Evolutionary conservation across 2,888 invertebrate species (phyloP).

Genomic region (Scaptomyza caliginosa): DNA sequence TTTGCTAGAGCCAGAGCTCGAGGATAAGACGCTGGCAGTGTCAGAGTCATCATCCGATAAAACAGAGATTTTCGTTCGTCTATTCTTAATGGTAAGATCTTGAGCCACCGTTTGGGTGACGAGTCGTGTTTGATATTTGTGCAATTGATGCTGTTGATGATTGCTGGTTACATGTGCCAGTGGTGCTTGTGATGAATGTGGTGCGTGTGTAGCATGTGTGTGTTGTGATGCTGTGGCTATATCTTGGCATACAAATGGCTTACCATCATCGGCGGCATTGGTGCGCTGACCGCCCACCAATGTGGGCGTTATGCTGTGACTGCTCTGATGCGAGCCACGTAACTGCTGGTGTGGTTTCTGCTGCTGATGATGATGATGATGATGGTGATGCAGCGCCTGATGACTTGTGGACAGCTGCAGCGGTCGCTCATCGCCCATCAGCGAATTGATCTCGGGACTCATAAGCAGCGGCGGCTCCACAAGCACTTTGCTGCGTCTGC

Average conservation of each 20-base stretch:
- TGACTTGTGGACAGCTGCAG: constrained; percentile 70
- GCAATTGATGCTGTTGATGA: constrained; percentile 13
- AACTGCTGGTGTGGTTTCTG: constrained; percentile 33
- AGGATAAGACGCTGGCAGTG: constrained; percentile 35
- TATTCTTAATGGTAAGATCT: constrained; percentile 64
- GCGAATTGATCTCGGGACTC: constrained; percentile 88
- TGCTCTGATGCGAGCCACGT: constrained; percentile 37
- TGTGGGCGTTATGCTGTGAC: constrained; percentile 59
- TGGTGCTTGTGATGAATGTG: constrained; percentile 12
- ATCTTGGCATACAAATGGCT: constrained; percentile 62
- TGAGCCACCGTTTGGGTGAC: constrained; percentile 64
- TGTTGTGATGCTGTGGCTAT: constrained; percentile 22
- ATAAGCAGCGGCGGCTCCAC: constrained; percentile 85
- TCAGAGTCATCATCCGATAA: constrained; percentile 36
- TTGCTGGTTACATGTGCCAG: constrained; percentile 41
- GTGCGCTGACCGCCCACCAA: constrained; percentile 56
- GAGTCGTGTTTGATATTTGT: constrained; percentile 46
- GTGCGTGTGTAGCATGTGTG: constrained; percentile 23
- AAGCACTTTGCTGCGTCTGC: constrained; percentile 66
- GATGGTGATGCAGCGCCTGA: constrained; percentile 49
- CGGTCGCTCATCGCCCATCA: constrained; percentile 85
- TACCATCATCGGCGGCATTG: constrained; percentile 68
- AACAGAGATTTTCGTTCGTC: constrained; percentile 13
- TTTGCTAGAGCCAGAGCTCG: constrained; percentile 20
- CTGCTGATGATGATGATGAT: constrained; percentile 49